These are phyloP conservation scores for Terrapene triunguis DNA, from an alignment of 2,113 vertebrate species.

Conservation along the genomic window DNA sequence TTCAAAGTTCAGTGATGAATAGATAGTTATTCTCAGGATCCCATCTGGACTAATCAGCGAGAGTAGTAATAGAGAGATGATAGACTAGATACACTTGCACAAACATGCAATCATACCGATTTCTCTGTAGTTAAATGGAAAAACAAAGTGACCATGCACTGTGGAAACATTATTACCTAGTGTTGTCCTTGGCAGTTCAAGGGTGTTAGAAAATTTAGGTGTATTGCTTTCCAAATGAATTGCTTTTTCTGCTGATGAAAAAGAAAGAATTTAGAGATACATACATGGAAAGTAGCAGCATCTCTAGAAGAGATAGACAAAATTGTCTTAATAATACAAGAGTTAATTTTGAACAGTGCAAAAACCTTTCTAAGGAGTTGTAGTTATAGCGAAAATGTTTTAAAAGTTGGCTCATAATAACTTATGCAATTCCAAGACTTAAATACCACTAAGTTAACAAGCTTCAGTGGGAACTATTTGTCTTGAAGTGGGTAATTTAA, in stretches of 20 bases:
- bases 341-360: not conserved
- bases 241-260: slow-evolving; percentile 41
- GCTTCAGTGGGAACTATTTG: not conserved
- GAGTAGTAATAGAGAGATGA: not conserved
- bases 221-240: slow-evolving; percentile 27
- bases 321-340: slow-evolving; percentile 2
- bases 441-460: slow-evolving; percentile 14
- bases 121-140: not conserved
- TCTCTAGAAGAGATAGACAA: slow-evolving; percentile 3
- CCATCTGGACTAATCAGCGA: accelerated
- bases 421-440: slow-evolving; percentile 1
- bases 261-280: slow-evolving; percentile 14
- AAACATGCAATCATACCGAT: not conserved
- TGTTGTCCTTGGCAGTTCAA: slow-evolving; percentile 3
- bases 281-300: not conserved
- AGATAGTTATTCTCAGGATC: not conserved
- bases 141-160: not conserved
- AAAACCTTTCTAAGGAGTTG: slow-evolving; percentile 10
- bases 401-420: not conserved
- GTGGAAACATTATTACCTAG: slow-evolving; percentile 1
- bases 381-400: slow-evolving; percentile 26
- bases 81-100: not conserved
- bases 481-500: not conserved
- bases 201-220: slow-evolving; percentile 37
- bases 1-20: not conserved